Evolutionary conservation across 2,888 invertebrate species (phyloP).

Genomic region (Diaphora mendica): DNA sequence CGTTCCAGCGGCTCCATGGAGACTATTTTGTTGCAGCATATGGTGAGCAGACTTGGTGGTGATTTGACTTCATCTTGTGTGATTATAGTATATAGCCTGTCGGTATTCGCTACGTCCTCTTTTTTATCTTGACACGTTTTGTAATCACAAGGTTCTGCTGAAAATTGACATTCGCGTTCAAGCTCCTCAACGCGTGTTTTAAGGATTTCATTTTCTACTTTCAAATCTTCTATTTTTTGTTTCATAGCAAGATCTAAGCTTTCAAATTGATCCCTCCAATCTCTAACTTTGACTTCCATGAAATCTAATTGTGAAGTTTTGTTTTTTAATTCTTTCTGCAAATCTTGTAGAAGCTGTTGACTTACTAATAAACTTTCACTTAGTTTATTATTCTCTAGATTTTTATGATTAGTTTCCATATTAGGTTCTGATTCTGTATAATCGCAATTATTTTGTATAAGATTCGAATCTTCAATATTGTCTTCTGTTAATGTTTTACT

Average conservation of each 20-base stretch:
- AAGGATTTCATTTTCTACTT: constrained; percentile 64
- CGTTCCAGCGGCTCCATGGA: constrained; percentile 58
- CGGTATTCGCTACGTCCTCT: constrained; percentile 18
- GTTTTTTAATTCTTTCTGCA: constrained; percentile 60
- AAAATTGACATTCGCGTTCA: constrained; percentile 24
- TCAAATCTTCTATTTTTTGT: constrained; percentile 60
- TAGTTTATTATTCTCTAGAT: constrained; percentile 54
- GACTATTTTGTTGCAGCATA: constrained; percentile 71
- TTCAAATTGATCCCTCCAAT: constrained; percentile 64
- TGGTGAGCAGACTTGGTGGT: constrained; percentile 73
- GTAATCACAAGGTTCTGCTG: constrained; percentile 25
- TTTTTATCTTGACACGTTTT: constrained; percentile 25
- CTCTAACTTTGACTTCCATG: constrained; percentile 62
- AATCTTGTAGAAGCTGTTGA: constrained; percentile 55
- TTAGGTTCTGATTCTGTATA: constrained; percentile 51
- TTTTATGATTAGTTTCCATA: constrained; percentile 50
- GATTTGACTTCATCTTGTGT: constrained; percentile 48
- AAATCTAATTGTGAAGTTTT: constrained; percentile 64
- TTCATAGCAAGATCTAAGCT: constrained; percentile 60
- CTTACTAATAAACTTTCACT: constrained; percentile 56
- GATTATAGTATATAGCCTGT: constrained; percentile 13
- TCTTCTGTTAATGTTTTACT: constrained; percentile 38
- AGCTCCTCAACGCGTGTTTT: constrained; percentile 44
- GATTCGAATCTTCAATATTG: constrained; percentile 57
- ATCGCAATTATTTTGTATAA: constrained; percentile 57